These are phyloP conservation scores for Bubo blakistoni DNA, from an alignment of 2,113 vertebrate genomes.

Conservation along the genomic window DNA sequence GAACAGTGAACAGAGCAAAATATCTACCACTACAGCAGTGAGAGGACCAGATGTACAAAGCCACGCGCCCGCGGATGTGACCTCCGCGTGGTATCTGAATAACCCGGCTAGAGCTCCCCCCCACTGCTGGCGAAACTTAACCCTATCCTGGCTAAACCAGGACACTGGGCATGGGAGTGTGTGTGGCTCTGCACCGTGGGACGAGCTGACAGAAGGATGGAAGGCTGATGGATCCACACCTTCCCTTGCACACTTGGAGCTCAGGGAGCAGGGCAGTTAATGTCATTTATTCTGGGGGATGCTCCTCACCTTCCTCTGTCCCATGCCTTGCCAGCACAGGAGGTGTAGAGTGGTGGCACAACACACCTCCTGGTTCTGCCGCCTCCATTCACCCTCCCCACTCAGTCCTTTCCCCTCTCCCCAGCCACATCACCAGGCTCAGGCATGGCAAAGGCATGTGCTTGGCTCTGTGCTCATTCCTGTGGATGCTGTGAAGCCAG, in stretches of 20 bases:
- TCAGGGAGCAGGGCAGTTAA: not conserved
- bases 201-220: not conserved
- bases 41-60: no score
- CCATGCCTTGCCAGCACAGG: not conserved
- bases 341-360: not conserved
- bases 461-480: not conserved
- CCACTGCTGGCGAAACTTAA: no score
- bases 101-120: no score
- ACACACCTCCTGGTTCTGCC: not conserved
- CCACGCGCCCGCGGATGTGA: no score
- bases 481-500: not conserved
- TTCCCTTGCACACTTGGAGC: not conserved
- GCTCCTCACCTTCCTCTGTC: not conserved
- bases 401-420: not conserved
- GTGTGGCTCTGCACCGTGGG: rapidly evolving
- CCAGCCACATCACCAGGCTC: rapidly evolving
- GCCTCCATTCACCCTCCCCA: not conserved
- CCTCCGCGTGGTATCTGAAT: no score
- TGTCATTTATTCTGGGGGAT: not conserved
- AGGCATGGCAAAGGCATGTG: not conserved
- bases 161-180: not conserved
- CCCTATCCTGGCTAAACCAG: no score
- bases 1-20: no score
- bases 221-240: not conserved
- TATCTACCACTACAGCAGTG: no score